Evolutionary conservation across 2,888 invertebrate species (phyloP).

Genomic region (Caenorhabditis auriculariae): DNA sequence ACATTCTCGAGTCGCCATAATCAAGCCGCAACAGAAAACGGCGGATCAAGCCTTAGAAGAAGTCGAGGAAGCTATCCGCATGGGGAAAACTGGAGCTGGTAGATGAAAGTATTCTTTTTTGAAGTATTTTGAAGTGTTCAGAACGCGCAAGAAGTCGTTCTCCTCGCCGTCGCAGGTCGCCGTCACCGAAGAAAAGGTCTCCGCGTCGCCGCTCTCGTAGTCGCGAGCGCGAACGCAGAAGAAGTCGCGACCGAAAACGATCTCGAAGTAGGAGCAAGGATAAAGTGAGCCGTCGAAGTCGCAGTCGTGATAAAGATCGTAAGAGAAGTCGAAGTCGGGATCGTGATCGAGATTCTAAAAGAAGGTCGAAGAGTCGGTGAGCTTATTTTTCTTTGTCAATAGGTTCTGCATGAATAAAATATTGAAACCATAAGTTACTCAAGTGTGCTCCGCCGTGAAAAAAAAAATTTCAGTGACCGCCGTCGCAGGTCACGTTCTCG

Average conservation of each 20-base stretch:
- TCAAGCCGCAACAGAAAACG: conserved; percentile 85
- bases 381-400: too few relatives aligned
- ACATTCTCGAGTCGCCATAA: conserved; percentile 87
- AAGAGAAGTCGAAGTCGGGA: conserved; percentile 18
- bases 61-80: conserved; percentile 94
- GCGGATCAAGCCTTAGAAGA: conserved; percentile 92
- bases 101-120: not conserved
- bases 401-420: not conserved
- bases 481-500: conserved; percentile 23
- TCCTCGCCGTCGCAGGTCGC: conserved; percentile 37
- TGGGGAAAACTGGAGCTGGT: conserved; percentile 63
- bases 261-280: too few relatives aligned
- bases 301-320: conserved; percentile 7
- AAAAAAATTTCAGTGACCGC: conserved; percentile 22
- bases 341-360: conserved; percentile 13
- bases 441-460: conserved; percentile 4
- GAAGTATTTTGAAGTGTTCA: not conserved
- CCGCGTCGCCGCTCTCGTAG: conserved; percentile 19
- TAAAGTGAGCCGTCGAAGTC: too few relatives aligned
- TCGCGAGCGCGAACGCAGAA: conserved; percentile 31
- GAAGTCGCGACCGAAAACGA: conserved; percentile 19
- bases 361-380: conserved; percentile 6
- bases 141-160: conserved; percentile 30
- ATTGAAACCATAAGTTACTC: conserved; percentile 3
- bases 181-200: conserved; percentile 24